phyloP scores from a whole-genome alignment of 2,888 invertebrate genomes.

The Pachycephus smyrnensis region DNA sequence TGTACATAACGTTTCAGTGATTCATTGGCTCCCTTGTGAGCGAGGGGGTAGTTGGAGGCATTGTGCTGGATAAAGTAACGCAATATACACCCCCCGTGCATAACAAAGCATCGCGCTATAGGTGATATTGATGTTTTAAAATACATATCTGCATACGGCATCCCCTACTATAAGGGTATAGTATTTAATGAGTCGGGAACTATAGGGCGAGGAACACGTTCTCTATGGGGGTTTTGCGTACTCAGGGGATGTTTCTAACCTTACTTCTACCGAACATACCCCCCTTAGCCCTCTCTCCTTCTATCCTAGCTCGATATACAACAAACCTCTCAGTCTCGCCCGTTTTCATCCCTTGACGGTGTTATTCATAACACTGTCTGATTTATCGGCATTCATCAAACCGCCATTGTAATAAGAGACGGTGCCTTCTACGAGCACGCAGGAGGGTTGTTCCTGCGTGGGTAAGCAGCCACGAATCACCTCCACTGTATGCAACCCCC shows the following conservation, averaged over 20 bases:
- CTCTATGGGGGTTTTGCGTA: conserved; percentile 43
- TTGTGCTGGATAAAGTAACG: conserved; percentile 58
- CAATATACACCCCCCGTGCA: conserved; percentile 51
- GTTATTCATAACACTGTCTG: conserved; percentile 60
- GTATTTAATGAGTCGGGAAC: conserved; percentile 62
- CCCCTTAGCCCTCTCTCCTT: not conserved
- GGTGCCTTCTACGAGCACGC: conserved; percentile 17
- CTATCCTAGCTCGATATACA: not conserved
- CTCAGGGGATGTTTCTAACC: conserved; percentile 58
- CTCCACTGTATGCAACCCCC: not conserved
- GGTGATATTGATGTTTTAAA: conserved; percentile 62
- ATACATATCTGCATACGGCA: conserved; percentile 59
- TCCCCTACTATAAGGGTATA: conserved; percentile 51
- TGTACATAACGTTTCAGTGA: conserved; percentile 49
- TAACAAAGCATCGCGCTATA: conserved; percentile 55
- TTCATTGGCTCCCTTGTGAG: conserved; percentile 39
- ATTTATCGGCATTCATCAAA: conserved; percentile 73
- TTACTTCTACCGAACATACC: conserved; percentile 25
- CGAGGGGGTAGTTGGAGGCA: conserved; percentile 38
- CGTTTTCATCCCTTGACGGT: conserved; percentile 21
- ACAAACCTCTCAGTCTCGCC: conserved; percentile 2
- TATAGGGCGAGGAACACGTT: conserved; percentile 25
- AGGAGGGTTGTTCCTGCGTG: conserved; percentile 5
- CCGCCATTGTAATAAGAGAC: conserved; percentile 64
- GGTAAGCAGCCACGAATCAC: not conserved